Evolutionary conservation across 2,113 vertebrate species (phyloP), one percentile per base, ranked within the genome.

Genomic region (Orycteropus afer): DNA sequence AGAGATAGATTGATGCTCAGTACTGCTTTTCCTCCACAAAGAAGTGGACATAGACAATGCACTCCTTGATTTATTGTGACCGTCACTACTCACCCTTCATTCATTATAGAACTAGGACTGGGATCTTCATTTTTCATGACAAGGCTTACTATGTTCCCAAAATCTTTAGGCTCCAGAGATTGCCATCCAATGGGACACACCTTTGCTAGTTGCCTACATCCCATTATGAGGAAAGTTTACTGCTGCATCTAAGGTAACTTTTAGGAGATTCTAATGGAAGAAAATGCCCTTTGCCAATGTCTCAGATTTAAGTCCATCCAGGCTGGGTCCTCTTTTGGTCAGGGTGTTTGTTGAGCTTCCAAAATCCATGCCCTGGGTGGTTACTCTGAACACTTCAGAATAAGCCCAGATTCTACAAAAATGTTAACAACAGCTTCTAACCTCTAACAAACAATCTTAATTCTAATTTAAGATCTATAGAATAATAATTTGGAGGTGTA

Each of bases 151-250:
- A 6, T 40, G 92, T n/a, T 18, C 27, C 49, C 29, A 3, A 71
- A 63, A 65, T 65, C 55, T 73, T 77, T n/a, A 59, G 84, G n/a
- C 13, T 93, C 49, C 79, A 83, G n/a, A 77, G 40, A 79, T 7
- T 76, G 2, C 25, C 25, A 37, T 51, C 3, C 7, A 65, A 17
- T n/a, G 53, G 11, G 12, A 7, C 23, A 69, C n/a, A 32, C 7
- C 25, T 76, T 47, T 69, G 40, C 13, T 59, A 22, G 17, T 0
- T 59, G 47, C 5, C 8, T 34, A 78, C 29, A 47, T 59, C 4
- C n/a, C 49, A 55, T 13, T 17, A 67, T 1, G 10, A 67, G 45
- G 22, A 84, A 47, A 25, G 27, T 65, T 42, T 18, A 71, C 11
- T 78, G 15, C 11, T 65, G 45, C 17, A 59, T 53, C 45, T 23